Base-by-base conservation (phyloP, 2,113 vertebrate genomes). In the Chauna torquata region DNA sequence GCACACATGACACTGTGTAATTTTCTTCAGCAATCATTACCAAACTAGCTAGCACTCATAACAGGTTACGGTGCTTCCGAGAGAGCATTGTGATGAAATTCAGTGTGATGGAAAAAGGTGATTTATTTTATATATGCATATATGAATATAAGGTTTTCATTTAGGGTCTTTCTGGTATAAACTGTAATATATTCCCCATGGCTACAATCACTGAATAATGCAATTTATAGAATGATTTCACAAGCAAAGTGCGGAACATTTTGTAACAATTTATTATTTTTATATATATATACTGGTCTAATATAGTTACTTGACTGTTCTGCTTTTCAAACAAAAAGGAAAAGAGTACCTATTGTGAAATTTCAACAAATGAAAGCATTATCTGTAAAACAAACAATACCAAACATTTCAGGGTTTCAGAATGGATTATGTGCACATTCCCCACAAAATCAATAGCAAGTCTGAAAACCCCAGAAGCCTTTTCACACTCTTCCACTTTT, bases 371-470 rank as follows among this genome's bases (percentile, higher is more conserved):
- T 44, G 17, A 50, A 92, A 87, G 23, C 12, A 40, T 66, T 47
- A 44, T 58, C 66, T 57, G 54, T 85, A 90, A 92, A 95, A 79
- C 40, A 65, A 54, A 40, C n/a, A 68, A 78, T 18, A 66, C 6
- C 61, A 87, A 87, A 91, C 23, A 61, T 27, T 58, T 88, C 54
- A 88, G 28, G 49, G 61, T 70, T 95, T 90, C 16, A 57, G 44
- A 86, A 34, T 3, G 54, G 36, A 66, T 57, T 42, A 28, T 49
- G 22, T 45, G 10, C 40, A 59, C n/a, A 68, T 69, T 69, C 36
- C n/a, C 23, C 36, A 65, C 54, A 88, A 90, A 94, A 94, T 77
- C 44, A 94, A 92, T 92, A 90, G 40, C 57, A 50, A 80, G 23
- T 54, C 40, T 74, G 62, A 95, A 96, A 88, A 64, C 61, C 55